Percentiles rank a stretch among this genome's conserved stretches.
phyloP scores from a whole-genome alignment of 2,797 vertebrate genomes.

The Moxostoma hubbsi region DNA sequence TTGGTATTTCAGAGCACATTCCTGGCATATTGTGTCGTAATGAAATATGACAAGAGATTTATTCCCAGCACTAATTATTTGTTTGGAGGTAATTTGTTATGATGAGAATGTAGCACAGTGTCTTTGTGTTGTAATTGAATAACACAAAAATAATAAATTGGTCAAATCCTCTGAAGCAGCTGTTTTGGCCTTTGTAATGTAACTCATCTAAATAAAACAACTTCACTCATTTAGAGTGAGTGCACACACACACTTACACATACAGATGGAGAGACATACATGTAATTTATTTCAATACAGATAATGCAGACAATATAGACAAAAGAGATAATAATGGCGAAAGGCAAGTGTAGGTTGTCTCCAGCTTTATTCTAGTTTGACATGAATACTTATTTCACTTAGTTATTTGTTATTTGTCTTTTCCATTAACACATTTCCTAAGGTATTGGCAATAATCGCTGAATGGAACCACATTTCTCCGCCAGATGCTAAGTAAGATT shows the following conservation, averaged over 20 bases:
- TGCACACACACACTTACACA: not conserved
- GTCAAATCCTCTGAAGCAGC: constrained; percentile 63
- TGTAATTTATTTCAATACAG: not conserved
- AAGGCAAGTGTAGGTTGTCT: constrained; percentile 6
- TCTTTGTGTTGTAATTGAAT: constrained; percentile 75
- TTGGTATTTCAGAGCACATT: constrained; percentile 65
- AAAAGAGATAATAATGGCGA: not conserved
- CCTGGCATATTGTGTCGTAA: constrained; percentile 65
- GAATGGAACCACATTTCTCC: not conserved
- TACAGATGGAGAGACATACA: not conserved
- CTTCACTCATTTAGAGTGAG: constrained; percentile 29
- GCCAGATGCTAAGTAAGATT: not conserved
- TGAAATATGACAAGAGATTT: constrained; percentile 76
- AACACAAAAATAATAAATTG: constrained; percentile 74
- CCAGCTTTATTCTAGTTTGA: not conserved
- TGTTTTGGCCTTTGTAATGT: constrained; percentile 48
- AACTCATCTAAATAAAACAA: constrained; percentile 48
- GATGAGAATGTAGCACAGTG: constrained; percentile 60
- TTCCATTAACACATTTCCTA: constrained; percentile 2
- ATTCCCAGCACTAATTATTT: constrained; percentile 73
- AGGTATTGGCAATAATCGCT: too few species aligned
- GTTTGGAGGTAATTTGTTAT: constrained; percentile 74
- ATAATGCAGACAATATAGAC: not conserved
- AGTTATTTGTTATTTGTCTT: not conserved
- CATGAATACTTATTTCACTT: not conserved